Evolutionary conservation across 53 echinoderm and acorn worm genomes (phyloP).

Genomic region (Echinometra lucunter): DNA sequence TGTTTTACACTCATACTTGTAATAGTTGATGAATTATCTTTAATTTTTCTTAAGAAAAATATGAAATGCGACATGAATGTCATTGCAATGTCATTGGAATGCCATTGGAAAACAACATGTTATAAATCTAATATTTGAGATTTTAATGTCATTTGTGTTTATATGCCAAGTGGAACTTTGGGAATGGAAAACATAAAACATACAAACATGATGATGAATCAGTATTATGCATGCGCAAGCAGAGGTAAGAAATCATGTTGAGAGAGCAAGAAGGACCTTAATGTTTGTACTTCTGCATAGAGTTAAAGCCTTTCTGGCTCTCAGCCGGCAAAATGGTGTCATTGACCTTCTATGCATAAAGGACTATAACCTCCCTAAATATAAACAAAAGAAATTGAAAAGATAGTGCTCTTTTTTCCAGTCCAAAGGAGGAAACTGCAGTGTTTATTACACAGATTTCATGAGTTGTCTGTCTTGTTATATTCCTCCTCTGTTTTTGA

Average conservation of each 20-base stretch:
- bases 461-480: neutral
- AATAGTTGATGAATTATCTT: too few species aligned
- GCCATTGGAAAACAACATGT: neutral
- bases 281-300: neutral
- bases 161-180: neutral
- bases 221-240: too few species aligned
- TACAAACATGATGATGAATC: neutral
- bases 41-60: too few species aligned
- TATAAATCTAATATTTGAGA: neutral
- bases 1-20: too few species aligned
- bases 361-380: neutral
- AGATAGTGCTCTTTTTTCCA: neutral
- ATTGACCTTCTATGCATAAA: neutral
- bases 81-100: neutral
- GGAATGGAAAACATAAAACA: neutral
- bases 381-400: too few species aligned
- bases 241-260: neutral
- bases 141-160: neutral
- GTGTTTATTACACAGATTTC: neutral
- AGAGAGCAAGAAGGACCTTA: neutral
- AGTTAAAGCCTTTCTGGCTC: neutral
- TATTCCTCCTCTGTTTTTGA: neutral
- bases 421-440: neutral
- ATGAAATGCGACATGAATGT: neutral
- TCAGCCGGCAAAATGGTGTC: neutral